Evolutionary conservation across 2,113 vertebrate species (phyloP), one percentile per base, ranked within the genome.

Genomic region (Pyrgilauda ruficollis): DNA sequence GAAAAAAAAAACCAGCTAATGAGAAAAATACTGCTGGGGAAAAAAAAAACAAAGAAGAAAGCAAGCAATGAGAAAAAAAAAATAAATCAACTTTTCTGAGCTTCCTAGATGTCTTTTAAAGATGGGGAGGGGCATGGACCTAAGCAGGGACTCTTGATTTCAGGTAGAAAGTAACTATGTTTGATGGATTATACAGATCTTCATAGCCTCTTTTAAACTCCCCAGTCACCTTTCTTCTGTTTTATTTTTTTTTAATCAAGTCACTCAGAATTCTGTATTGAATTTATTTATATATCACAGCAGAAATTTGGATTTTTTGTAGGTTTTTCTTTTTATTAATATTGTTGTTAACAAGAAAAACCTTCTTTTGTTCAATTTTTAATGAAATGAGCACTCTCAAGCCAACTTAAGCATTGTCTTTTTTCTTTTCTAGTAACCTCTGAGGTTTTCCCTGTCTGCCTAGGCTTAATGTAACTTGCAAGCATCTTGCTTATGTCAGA

Each of bases 101-200:
- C 8, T 39, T 86, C 33, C 9, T n/a, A 37, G 15, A 35, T 30
- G 7, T 21, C n/a, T 76, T 52, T 22, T 53, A 83, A 46, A 72
- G 11, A 50, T 37, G 21, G 3, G 8, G 11, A 22, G 9, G 3
- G 8, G 2, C 3, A 13, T 11, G 5, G 7, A 56, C 4, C 18
- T 78, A n/a, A 24, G 35, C 43, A 76, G 8, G 24, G 53, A 23
- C 12, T 77, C 35, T 22, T 69, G 21, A 78, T 84, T 93, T 90
- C 0, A 0, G 13, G 7, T 24, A 62, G 26, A 50, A 79, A 35
- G 7, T 49, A 28, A 3, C 14, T 58, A 6, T 7, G 6, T 74
- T 58, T 87, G 24, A 18, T 49, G 23, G 21, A 18, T 73, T 69
- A 43, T 5, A 16, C 24, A 23, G 12, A 39, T 62, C 3, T 4